phyloP scores from a whole-genome alignment of 2,797 vertebrate species.

The Typhlichthys subterraneus region DNA sequence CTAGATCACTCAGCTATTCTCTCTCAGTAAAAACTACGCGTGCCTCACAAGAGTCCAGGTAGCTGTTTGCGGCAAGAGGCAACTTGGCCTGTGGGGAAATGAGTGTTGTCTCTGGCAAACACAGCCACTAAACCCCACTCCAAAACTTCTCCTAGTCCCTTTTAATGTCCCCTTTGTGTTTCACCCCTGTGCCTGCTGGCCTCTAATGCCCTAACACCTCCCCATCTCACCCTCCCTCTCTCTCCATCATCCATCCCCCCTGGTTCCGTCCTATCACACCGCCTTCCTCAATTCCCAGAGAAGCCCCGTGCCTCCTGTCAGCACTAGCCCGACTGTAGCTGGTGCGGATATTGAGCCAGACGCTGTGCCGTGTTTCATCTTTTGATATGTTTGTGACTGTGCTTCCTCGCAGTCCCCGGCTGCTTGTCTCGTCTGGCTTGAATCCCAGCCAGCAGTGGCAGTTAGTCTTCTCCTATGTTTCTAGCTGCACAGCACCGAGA shows the following conservation, averaged over 20 bases:
- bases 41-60: no score
- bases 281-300: slow-evolving; percentile 7
- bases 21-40: no score
- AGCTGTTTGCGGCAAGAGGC: no score
- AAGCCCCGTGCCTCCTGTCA: no score
- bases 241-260: slow-evolving; percentile 16
- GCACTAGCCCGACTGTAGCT: no score
- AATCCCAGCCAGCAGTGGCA: slow-evolving; percentile 56
- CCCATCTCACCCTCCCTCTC: slow-evolving; percentile 3
- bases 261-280: slow-evolving; percentile 24
- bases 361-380: slow-evolving; percentile 58
- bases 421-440: slow-evolving; percentile 69
- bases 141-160: not conserved
- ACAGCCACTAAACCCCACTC: no score
- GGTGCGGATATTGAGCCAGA: slow-evolving; percentile 65
- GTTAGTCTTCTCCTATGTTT: not conserved
- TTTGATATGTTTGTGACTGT: slow-evolving; percentile 76
- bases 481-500: not conserved
- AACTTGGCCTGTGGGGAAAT: no score
- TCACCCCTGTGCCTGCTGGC: not conserved
- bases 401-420: slow-evolving; percentile 59
- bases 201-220: no score
- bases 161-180: not conserved
- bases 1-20: no score
- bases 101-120: no score